Evolutionary conservation across 2,888 invertebrate genomes (phyloP).

Genomic region (Brenthis ino): DNA sequence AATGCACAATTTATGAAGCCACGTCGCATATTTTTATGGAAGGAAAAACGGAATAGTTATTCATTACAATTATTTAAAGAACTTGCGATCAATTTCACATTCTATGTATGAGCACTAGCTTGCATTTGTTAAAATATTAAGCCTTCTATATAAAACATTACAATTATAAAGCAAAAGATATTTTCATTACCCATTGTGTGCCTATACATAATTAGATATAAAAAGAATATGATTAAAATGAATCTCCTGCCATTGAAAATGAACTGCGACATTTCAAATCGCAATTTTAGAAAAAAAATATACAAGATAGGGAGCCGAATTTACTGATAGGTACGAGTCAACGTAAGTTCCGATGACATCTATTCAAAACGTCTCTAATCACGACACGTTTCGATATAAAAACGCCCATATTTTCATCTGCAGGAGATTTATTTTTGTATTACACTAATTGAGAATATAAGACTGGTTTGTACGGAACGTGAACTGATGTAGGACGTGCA

Average conservation of each 20-base stretch:
- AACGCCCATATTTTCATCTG: constrained; percentile 55
- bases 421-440: constrained; percentile 56
- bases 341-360: constrained; percentile 63
- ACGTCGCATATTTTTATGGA: constrained; percentile 28
- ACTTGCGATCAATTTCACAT: constrained; percentile 6
- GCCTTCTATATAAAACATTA: constrained; percentile 52
- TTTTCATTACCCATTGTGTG: neutral
- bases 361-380: constrained; percentile 52
- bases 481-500: constrained; percentile 80
- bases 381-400: constrained; percentile 47
- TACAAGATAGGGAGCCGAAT: constrained; percentile 72
- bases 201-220: neutral
- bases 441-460: constrained; percentile 48
- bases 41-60: constrained; percentile 20
- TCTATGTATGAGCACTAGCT: constrained; percentile 16
- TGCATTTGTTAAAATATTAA: constrained; percentile 13
- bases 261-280: constrained; percentile 62
- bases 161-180: constrained; percentile 46
- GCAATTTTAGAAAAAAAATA: constrained; percentile 65
- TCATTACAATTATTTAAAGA: constrained; percentile 45
- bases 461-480: constrained; percentile 58
- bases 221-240: neutral
- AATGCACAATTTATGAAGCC: constrained; percentile 56
- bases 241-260: constrained; percentile 30
- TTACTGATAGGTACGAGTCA: constrained; percentile 75